Percentiles rank a stretch among this genome's conserved stretches.
phyloP scores from a whole-genome alignment of 2,888 invertebrate species.

The Xestoiulus laeticollis region DNA sequence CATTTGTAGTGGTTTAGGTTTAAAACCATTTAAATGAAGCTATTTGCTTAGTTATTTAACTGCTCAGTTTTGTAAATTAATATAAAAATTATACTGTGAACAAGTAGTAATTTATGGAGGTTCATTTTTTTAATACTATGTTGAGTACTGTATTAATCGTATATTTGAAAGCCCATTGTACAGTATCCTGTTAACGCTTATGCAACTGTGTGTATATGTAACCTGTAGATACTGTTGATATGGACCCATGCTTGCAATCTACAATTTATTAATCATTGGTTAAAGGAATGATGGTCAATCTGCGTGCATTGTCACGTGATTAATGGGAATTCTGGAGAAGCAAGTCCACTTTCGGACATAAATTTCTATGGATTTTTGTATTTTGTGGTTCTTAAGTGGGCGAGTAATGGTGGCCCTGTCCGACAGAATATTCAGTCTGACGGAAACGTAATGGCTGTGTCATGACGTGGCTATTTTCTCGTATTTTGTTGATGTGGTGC shows the following conservation, averaged over 20 bases:
- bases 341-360: background rate
- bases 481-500: background rate
- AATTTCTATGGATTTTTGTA: background rate
- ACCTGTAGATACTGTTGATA: no score
- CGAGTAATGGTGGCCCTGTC: background rate
- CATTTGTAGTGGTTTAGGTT: background rate
- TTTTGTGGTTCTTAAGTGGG: slow-evolving; percentile 9
- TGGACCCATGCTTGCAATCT: background rate
- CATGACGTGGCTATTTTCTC: background rate
- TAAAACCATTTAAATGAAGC: background rate
- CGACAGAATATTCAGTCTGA: background rate
- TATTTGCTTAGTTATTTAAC: background rate
- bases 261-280: background rate
- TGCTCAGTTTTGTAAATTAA: no score
- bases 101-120: no score
- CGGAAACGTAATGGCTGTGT: background rate
- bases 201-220: no score
- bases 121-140: background rate
- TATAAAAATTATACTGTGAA: no score
- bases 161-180: no score
- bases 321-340: background rate
- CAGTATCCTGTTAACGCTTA: no score
- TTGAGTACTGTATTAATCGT: background rate
- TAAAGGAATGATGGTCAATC: background rate
- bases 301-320: background rate